These are phyloP conservation scores for Mastacembelus armatus DNA, from an alignment of 2,797 vertebrate species.

Conservation along the genomic window DNA sequence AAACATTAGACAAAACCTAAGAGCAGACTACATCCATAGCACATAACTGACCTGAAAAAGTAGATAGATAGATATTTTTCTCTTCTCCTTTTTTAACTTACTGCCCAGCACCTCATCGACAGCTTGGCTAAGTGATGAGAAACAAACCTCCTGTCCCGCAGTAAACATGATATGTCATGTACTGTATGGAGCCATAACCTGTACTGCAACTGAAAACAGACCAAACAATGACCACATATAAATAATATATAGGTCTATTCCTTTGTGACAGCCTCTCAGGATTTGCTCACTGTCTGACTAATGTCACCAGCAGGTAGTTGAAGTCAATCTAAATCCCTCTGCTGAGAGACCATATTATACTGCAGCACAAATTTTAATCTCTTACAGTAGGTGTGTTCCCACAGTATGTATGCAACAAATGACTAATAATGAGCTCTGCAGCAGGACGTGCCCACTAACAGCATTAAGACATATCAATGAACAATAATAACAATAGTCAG, in stretches of 20 bases:
- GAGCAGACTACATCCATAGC: not conserved
- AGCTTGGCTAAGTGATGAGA: not conserved
- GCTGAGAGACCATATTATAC: not conserved
- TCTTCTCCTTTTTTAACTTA: not conserved
- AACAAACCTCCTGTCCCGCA: slow-evolving; percentile 31
- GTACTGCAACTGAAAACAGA: not conserved
- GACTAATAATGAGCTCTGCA: slow-evolving; percentile 8
- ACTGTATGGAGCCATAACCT: not conserved
- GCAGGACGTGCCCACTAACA: not conserved
- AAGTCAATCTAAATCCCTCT: not conserved
- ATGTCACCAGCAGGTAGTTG: slow-evolving; percentile 12
- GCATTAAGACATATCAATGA: no score
- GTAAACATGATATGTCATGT: slow-evolving; percentile 10
- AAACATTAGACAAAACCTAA: not conserved
- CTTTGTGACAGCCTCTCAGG: slow-evolving; percentile 15
- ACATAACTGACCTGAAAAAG: not conserved
- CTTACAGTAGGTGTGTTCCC: not conserved
- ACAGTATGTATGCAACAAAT: slow-evolving; percentile 1
- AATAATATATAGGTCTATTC: not conserved
- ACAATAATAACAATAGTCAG: no score
- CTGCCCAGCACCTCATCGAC: not conserved
- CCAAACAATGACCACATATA: slow-evolving; percentile 1
- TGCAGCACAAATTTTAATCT: not conserved
- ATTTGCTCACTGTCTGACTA: slow-evolving; percentile 15
- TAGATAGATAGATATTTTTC: not conserved